Evolutionary conservation across 2,888 invertebrate genomes (phyloP), one percentile per base, ranked within the genome.

Genomic region (Sturmia bella): DNA sequence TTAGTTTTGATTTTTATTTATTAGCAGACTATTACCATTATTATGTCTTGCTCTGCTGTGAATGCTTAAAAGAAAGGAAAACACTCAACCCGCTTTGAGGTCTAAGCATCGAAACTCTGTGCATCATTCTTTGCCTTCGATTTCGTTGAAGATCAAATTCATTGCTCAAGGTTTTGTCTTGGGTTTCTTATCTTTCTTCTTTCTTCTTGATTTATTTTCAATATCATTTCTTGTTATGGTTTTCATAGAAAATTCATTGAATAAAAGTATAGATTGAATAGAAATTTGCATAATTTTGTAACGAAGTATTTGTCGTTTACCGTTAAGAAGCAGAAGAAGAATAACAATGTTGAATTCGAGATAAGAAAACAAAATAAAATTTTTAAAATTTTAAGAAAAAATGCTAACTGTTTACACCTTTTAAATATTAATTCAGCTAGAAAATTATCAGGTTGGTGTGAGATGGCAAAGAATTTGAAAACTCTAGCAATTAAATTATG

Each of bases 221-320:
- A 37, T 27, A 13, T 57, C 48, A 3, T 48, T 50, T 57, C 24
- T 27, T 19, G 41, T 2, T 56, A 17, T 54, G 15, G 66, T 54
- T 54, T 39, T 75, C 1, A 45, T 45, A 45, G 15, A 39, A 54
- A 61, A 32, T 52, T 32, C 15, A 56, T 41, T 56, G 4, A 56
- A 64, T 66, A 41, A 27, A 27, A 32, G 19, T 48, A 45, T 13
- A 57, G 27, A 32, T 76, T 68, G n/a, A 41, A 11, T 54, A n/a
- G 37, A 48, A 66, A 73, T 70, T 48, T 70, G 63, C 41, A 57
- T 76, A 48, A 69, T 75, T 80, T 76, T 76, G 57, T 72, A 75
- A 66, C 19, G 63, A 56, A 48, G 52, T 45, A 56, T 61, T 17
- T 12, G 41, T 24, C 0, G n/a, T 37, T 59, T 43, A 75, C 78